Evolutionary conservation across 2,888 invertebrate species (phyloP), one percentile per base, ranked within the genome.

Genomic region (Theristus sp.): DNA sequence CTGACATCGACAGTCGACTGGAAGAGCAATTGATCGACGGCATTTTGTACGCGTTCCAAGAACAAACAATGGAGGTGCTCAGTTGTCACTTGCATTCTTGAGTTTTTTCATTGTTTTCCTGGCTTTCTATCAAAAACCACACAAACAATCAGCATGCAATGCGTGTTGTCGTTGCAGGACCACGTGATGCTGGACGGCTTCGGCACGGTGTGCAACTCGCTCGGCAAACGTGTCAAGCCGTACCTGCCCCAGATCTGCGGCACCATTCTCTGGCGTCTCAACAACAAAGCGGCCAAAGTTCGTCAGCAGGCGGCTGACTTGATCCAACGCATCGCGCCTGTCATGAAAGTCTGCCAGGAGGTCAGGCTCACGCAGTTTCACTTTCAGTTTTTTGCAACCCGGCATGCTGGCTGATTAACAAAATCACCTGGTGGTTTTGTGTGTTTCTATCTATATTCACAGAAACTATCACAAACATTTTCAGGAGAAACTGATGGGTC

Each of bases 301-400:
- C 83, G 98, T 60, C 98, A 99, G 75, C 98, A 99, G 77, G 98
- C 98, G 0, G 98, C 98, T 1, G 98, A 99, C 80, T 82, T 99
- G 66, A 98, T 99, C 71, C 91, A 96, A 0, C 82, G 94, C 60
- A 94, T 79, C 54, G 98, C 98, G 1, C 88, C 93, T 2, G 96
- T 99, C 31, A 99, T 99, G 98, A 96, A 96, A 75, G 91, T 93
- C 0, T 99, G 98, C 73, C 93, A 96, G 75, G 98, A 99, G 80
- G 84, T 84, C 62, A 64, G 68, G 24, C 49, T n/a, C n/a, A n/a
- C n/a, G n/a, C n/a, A n/a, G n/a, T n/a, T n/a, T n/a, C n/a, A n/a
- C n/a, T n/a, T n/a, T n/a, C n/a, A n/a, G n/a, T n/a, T n/a, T n/a
- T n/a, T n/a, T n/a, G n/a, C n/a, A n/a, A n/a, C n/a, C n/a, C n/a